phyloP scores from a whole-genome alignment of 2,113 vertebrate genomes.

The Neogobius melanostomus region DNA sequence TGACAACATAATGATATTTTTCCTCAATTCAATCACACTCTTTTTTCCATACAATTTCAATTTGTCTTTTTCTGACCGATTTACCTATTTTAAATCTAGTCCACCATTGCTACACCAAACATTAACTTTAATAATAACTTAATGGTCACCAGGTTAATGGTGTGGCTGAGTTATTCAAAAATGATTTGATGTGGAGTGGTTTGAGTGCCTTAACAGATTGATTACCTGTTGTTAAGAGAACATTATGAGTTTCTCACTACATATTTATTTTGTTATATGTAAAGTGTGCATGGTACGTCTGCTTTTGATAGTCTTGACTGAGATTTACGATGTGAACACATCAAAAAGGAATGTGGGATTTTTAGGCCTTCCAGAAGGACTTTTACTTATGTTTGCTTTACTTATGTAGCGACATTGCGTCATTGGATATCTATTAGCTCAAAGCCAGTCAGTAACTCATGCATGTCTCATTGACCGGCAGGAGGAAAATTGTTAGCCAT shows the following conservation, averaged over 20 bases:
- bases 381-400: constrained; percentile 12
- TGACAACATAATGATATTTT: not conserved
- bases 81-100: not conserved
- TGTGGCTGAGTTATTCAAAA: no score
- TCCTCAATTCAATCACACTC: not conserved
- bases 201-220: no score
- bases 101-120: not conserved
- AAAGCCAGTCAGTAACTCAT: not conserved
- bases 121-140: not conserved
- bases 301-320: constrained; percentile 49
- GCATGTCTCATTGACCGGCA: no score
- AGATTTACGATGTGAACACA: constrained; percentile 51
- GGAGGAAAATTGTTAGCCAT: no score
- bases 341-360: constrained; percentile 54
- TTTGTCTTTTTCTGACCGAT: not conserved
- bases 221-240: not conserved
- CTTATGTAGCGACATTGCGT: not conserved
- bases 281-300: constrained; percentile 44
- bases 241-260: not conserved
- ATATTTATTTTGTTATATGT: not conserved
- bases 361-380: constrained; percentile 22
- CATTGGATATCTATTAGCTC: constrained; percentile 7
- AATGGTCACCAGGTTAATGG: no score
- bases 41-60: not conserved
- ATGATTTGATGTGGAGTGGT: no score